Conservation (phyloP, 2,888 invertebrate species). For the Mongoloraphidia duomilia region DNA sequence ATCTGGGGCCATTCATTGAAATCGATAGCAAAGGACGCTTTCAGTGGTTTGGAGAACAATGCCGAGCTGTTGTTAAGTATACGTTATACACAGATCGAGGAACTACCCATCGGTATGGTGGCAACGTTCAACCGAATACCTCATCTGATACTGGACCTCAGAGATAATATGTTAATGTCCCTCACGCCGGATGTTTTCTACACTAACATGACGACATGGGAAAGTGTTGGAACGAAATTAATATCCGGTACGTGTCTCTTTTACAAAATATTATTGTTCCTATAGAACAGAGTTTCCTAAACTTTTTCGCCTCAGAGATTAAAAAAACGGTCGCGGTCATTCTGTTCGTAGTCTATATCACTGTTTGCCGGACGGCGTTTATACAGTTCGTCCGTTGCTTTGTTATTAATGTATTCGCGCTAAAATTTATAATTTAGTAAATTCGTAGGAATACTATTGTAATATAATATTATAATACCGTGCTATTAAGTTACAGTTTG, state of each 20-base stretch:
- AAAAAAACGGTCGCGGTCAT: too few species aligned
- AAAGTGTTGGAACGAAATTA: slow-evolving; percentile 72
- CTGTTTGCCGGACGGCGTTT: too few species aligned
- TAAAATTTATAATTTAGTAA: too few species aligned
- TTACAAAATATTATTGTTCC: neutral
- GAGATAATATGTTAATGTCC: slow-evolving; percentile 63
- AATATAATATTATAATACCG: too few species aligned
- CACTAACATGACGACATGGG: slow-evolving; percentile 76
- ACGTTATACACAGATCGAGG: slow-evolving; percentile 60
- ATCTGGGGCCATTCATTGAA: slow-evolving; percentile 23
- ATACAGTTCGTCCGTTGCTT: too few species aligned
- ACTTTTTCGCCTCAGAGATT: too few species aligned
- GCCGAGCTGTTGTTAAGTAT: slow-evolving; percentile 66
- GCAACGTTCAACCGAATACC: slow-evolving; percentile 62
- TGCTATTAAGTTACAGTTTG: too few species aligned
- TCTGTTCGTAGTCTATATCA: too few species aligned
- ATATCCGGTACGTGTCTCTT: slow-evolving; percentile 48
- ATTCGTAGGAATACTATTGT: too few species aligned
- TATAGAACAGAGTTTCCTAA: neutral
- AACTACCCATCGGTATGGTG: slow-evolving; percentile 67
- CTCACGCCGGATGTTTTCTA: slow-evolving; percentile 76
- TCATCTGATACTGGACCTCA: slow-evolving; percentile 67
- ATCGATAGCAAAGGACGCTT: slow-evolving; percentile 61
- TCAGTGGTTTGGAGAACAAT: slow-evolving; percentile 55
- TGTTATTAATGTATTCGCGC: too few species aligned